phyloP scores from a whole-genome alignment of 2,888 invertebrate genomes.

The Hydraecia micacea region DNA sequence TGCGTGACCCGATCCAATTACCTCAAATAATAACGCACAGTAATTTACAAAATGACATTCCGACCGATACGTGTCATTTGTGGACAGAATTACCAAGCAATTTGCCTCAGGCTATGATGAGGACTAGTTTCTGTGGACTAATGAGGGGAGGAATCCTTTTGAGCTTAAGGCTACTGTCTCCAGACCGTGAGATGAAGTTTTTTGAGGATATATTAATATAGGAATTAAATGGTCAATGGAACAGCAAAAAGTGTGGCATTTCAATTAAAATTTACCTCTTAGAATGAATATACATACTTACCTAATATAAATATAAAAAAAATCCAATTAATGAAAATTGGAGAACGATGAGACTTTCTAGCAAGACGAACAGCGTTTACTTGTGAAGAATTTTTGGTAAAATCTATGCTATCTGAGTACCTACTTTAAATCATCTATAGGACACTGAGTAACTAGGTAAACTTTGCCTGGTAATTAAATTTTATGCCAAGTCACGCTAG shows the following conservation, averaged over 20 bases:
- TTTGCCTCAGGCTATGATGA: conserved; percentile 73
- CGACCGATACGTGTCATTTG: conserved; percentile 84
- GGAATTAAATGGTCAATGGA: too few relatives aligned
- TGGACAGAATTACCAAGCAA: conserved; percentile 80
- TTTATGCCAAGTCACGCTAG: conserved; percentile 7
- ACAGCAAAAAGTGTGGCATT: background rate
- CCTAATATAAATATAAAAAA: too few relatives aligned
- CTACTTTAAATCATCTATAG: background rate
- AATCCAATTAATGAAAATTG: background rate
- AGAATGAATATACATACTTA: background rate
- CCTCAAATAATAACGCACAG: conserved; percentile 73
- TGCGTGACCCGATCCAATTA: conserved; percentile 84
- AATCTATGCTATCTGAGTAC: too few relatives aligned
- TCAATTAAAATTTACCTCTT: background rate
- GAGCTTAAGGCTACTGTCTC: conserved; percentile 60
- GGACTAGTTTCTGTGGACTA: conserved; percentile 65
- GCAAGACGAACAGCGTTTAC: too few relatives aligned
- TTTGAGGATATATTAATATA: background rate
- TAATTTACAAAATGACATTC: conserved; percentile 87
- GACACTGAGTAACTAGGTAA: background rate
- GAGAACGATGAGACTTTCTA: background rate
- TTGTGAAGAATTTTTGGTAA: too few relatives aligned
- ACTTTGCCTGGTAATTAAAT: background rate
- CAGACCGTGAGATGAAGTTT: conserved; percentile 22
- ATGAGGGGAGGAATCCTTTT: conserved; percentile 58